These are phyloP conservation scores for Campoplex nolae DNA, from an alignment of 2,888 invertebrate genomes.

Conservation along the genomic window DNA sequence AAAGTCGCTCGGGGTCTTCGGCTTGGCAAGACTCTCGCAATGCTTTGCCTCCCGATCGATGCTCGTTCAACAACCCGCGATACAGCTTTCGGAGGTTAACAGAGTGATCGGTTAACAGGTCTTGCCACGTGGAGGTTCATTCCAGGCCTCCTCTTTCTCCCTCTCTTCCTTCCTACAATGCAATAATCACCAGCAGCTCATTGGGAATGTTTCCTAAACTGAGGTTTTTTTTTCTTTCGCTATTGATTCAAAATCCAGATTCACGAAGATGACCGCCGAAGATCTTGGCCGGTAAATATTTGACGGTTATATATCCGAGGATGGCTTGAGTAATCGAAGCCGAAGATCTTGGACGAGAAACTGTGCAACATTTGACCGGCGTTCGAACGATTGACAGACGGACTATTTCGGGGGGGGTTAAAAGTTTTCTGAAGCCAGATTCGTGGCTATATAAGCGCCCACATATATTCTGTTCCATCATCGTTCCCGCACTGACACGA, in stretches of 20 bases:
- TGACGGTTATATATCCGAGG: conserved; percentile 11
- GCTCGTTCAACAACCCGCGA: conserved; percentile 1
- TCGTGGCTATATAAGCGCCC: background rate
- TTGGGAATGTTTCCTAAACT: background rate
- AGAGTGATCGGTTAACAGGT: background rate
- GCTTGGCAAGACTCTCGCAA: conserved; percentile 29
- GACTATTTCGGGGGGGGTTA: background rate
- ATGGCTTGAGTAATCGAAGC: conserved; percentile 9
- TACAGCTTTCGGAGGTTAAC: background rate
- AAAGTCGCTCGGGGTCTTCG: conserved; percentile 77
- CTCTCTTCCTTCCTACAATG: background rate
- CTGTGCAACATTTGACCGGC: conserved; percentile 17
- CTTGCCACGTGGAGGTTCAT: background rate
- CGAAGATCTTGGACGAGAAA: conserved; percentile 28
- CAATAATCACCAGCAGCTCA: background rate
- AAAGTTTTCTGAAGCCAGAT: conserved; percentile 21
- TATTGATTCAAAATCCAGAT: background rate
- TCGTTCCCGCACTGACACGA: conserved; percentile 24
- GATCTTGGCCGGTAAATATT: conserved; percentile 9
- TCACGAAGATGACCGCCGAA: background rate
- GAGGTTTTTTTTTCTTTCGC: background rate
- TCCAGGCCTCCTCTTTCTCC: background rate
- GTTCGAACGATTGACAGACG: conserved; percentile 40
- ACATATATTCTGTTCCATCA: conserved; percentile 52
- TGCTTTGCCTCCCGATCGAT: conserved; percentile 17